Conservation (phyloP, 2,888 invertebrate species). For the Aphodius granarius region DNA sequence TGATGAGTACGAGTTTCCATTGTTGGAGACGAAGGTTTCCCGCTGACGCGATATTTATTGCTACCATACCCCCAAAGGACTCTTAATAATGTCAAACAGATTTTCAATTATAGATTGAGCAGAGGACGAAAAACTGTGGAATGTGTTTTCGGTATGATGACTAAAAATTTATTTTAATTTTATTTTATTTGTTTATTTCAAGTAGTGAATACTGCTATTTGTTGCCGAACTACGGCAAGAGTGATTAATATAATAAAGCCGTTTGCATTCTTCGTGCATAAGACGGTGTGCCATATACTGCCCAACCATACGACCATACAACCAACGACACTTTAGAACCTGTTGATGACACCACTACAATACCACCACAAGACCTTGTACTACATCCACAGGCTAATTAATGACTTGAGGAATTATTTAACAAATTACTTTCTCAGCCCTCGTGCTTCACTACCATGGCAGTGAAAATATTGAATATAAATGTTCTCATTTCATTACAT, state of each 20-base stretch:
- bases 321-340: background rate
- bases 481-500: background rate
- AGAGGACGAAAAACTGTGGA: constrained; percentile 26
- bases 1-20: constrained; percentile 24
- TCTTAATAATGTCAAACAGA: constrained; percentile 22
- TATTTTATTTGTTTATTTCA: no score
- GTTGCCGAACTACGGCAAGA: constrained; percentile 25
- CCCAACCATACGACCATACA: background rate
- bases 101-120: constrained; percentile 23
- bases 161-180: constrained; percentile 21
- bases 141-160: constrained; percentile 28
- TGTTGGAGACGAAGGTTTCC: constrained; percentile 35
- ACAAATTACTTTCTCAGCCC: constrained; percentile 28
- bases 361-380: no score
- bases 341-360: background rate
- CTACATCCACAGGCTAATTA: no score
- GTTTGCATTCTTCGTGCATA: constrained; percentile 29
- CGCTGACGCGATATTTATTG: constrained; percentile 34
- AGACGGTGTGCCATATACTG: constrained; percentile 26
- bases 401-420: constrained; percentile 26
- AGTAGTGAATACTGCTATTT: constrained; percentile 31
- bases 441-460: constrained; percentile 26
- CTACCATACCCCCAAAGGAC: constrained; percentile 33
- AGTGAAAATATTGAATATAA: constrained; percentile 28
- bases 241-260: constrained; percentile 30